Conservation (phyloP, 2,888 invertebrate genomes). For the Pristionchus exspectatus region DNA sequence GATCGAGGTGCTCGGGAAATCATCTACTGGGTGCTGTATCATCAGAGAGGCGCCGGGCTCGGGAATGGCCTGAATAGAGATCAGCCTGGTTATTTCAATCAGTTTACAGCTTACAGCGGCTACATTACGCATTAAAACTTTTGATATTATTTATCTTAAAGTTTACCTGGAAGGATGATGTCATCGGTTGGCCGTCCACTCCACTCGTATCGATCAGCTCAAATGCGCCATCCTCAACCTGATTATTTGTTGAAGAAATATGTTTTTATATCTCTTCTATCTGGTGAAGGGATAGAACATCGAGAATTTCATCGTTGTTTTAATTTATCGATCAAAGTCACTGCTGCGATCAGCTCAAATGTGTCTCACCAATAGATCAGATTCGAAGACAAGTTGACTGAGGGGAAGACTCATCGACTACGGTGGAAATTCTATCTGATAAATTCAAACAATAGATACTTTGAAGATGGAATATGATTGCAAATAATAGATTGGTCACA, state of each 20-base stretch:
- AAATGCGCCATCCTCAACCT: conserved; percentile 42
- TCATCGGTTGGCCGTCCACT: conserved; percentile 1
- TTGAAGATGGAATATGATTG: background rate
- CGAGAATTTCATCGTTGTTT: background rate
- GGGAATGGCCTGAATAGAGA: background rate
- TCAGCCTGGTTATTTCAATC: background rate
- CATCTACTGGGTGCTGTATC: background rate
- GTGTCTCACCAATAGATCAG: conserved; percentile 12
- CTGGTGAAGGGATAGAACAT: background rate
- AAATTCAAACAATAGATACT: background rate
- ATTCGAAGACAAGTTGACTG: conserved; percentile 4
- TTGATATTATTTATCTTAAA: background rate
- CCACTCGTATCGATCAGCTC: conserved; percentile 33
- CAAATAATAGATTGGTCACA: background rate
- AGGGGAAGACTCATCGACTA: conserved; percentile 25
- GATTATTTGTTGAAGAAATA: background rate
- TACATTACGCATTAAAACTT: too few relatives aligned
- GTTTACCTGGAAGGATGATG: conserved; percentile 8
- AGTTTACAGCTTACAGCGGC: too few relatives aligned
- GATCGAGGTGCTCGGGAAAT: conserved; percentile 14
- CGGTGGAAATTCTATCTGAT: background rate
- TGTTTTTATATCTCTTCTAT: background rate
- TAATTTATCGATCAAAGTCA: too few relatives aligned
- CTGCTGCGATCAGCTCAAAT: too few relatives aligned
- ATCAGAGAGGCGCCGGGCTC: background rate